Conservation (phyloP, 1,140 invertebrate species). For the Nixonia krombeini region DNA sequence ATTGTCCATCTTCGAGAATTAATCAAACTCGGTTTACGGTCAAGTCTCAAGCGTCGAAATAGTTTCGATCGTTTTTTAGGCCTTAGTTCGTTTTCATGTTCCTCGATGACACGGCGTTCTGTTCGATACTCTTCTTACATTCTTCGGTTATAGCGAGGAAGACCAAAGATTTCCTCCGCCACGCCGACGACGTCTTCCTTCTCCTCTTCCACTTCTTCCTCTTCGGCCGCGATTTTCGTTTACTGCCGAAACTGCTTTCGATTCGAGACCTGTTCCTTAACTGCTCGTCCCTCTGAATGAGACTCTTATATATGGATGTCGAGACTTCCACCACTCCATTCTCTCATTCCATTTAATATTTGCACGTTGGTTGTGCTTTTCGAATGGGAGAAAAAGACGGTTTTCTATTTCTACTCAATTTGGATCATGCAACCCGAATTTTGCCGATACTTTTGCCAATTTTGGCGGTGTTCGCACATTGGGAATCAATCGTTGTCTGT, state of each 20-base stretch:
- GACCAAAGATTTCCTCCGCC: conserved; percentile 24
- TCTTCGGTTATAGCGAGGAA: conserved; percentile 19
- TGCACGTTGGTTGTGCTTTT: conserved; percentile 43
- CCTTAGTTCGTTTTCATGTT: too few relatives aligned
- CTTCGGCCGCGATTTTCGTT: conserved; percentile 46
- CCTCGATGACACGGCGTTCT: too few relatives aligned
- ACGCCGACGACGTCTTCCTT: conserved; percentile 38
- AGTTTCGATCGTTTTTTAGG: too few relatives aligned
- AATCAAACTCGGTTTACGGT: conserved; percentile 8
- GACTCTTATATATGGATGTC: conserved; percentile 47
- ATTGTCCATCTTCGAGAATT: conserved; percentile 73
- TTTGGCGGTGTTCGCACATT: too few relatives aligned
- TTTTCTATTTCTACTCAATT: too few relatives aligned
- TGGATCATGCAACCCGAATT: too few relatives aligned
- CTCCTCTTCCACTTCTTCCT: conserved; percentile 31
- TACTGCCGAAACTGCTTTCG: conserved; percentile 50
- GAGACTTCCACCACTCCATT: conserved; percentile 45
- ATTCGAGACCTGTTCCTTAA: conserved; percentile 49
- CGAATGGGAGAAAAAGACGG: conserved; percentile 28
- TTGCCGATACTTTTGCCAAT: too few relatives aligned
- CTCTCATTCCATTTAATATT: conserved; percentile 45
- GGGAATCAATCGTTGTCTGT: too few relatives aligned
- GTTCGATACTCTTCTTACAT: neutral
- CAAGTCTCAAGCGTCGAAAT: too few relatives aligned
- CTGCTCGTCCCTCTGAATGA: conserved; percentile 47